A percentile compares a stretch with the other conserved stretches of the same genome.
phyloP scores from a whole-genome alignment of 2,797 vertebrate genomes.

The Myotis pilosus region DNA sequence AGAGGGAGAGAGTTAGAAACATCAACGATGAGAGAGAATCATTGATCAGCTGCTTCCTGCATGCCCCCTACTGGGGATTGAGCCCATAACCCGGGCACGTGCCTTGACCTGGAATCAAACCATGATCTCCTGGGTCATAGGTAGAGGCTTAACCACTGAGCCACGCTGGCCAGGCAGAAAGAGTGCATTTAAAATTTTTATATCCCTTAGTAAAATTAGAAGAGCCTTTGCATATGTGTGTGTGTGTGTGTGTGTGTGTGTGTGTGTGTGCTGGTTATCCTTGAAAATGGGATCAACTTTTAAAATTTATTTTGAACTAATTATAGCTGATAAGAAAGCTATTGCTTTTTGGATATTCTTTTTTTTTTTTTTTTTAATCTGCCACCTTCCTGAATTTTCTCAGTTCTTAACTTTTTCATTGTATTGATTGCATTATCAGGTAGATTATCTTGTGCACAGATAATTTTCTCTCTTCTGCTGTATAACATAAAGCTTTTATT shows the following conservation, averaged over 20 bases:
- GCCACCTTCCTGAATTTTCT: neutral
- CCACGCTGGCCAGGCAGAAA: neutral
- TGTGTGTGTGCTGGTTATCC: neutral
- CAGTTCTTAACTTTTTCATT: neutral
- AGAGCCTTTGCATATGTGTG: neutral
- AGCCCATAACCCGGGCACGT: too few relatives aligned
- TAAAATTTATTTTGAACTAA: constrained; percentile 14
- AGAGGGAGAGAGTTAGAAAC: too few relatives aligned
- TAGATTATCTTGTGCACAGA: neutral
- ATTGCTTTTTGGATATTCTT: neutral
- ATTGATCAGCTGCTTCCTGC: too few relatives aligned
- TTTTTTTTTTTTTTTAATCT: neutral
- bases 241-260: too few relatives aligned
- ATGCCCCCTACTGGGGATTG: too few relatives aligned
- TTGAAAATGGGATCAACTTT: neutral
- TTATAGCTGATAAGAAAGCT: neutral
- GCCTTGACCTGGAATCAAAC: too few relatives aligned
- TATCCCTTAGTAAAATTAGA: neutral
- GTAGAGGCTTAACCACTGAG: too few relatives aligned
- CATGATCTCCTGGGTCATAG: too few relatives aligned
- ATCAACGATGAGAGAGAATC: too few relatives aligned
- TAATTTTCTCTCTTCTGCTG: neutral
- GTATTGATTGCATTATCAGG: neutral
- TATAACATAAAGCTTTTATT: neutral
- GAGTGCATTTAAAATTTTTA: neutral